Evolutionary conservation across 1,140 invertebrate species (phyloP).

Genomic region (Adelges cooleyi): DNA sequence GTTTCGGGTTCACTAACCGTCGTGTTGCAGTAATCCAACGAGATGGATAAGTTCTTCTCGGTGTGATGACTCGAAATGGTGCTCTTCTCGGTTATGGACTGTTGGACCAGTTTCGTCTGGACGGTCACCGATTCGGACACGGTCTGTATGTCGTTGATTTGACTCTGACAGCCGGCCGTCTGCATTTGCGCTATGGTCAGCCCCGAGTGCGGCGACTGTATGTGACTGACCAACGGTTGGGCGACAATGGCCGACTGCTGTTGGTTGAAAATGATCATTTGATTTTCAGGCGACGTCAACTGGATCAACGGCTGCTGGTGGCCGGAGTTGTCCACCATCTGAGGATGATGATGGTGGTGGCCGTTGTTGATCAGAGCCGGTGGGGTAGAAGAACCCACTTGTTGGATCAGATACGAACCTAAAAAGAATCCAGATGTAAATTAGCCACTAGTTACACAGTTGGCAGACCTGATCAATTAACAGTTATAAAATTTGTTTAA

Average conservation of each 20-base stretch:
- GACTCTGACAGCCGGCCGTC: not conserved
- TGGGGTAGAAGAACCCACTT: constrained; percentile 11
- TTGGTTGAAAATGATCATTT: constrained; percentile 23
- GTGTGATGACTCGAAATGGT: constrained; percentile 17
- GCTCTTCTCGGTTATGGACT: constrained; percentile 17
- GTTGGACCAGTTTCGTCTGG: constrained; percentile 15
- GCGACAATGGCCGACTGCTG: constrained; percentile 9
- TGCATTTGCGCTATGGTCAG: not conserved
- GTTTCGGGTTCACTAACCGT: constrained; percentile 11
- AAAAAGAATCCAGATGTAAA: not conserved
- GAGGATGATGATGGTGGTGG: constrained; percentile 5
- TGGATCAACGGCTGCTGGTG: constrained; percentile 12
- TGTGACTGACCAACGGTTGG: constrained; percentile 1
- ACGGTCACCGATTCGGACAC: constrained; percentile 14
- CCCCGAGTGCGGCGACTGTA: not conserved
- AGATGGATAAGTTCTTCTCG: constrained; percentile 12
- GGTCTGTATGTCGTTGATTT: constrained; percentile 18
- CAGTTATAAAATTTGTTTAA: not conserved
- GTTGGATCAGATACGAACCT: constrained; percentile 13
- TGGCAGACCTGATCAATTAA: not conserved
- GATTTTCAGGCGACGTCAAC: constrained; percentile 9
- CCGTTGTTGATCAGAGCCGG: constrained; percentile 1
- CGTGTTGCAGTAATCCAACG: constrained; percentile 17
- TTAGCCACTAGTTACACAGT: not conserved
- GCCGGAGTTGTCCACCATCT: not conserved